A percentile compares a stretch with the other conserved stretches of the same genome.
Evolutionary conservation across 2,113 vertebrate species (phyloP).

Genomic region (Pardalotus punctatus): DNA sequence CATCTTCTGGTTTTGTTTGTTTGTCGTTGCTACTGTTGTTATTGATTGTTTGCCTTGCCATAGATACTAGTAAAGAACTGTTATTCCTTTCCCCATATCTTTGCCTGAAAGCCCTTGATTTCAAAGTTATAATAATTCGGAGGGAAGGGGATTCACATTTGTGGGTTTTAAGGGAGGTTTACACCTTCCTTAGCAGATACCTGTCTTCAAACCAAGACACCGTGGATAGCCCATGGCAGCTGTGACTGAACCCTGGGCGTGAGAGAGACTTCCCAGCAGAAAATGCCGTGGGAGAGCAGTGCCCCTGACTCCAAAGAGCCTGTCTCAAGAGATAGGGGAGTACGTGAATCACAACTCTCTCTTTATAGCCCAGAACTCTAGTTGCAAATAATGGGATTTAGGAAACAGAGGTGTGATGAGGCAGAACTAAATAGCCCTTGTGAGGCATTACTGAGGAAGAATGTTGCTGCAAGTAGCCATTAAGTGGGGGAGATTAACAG

Average conservation of each 20-base stretch:
- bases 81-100: too few relatives aligned
- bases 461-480: background rate
- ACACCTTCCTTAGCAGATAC: too few relatives aligned
- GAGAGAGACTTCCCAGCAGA: background rate
- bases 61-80: too few relatives aligned
- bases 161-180: too few relatives aligned
- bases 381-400: slow-evolving; percentile 17
- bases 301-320: fast-evolving
- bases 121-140: too few relatives aligned
- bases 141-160: too few relatives aligned
- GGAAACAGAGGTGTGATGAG: slow-evolving; percentile 2
- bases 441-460: background rate
- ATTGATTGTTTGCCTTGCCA: too few relatives aligned
- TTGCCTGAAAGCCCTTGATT: too few relatives aligned
- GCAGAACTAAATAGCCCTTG: slow-evolving; percentile 32
- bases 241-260: fast-evolving
- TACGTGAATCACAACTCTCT: background rate
- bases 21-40: too few relatives aligned
- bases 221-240: fast-evolving
- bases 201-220: too few relatives aligned
- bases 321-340: background rate
- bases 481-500: slow-evolving; percentile 1
- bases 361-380: background rate
- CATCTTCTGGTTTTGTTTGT: too few relatives aligned
- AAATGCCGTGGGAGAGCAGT: fast-evolving